phyloP scores from a whole-genome alignment of 2,888 invertebrate species.

The Ophioninae sp. region DNA sequence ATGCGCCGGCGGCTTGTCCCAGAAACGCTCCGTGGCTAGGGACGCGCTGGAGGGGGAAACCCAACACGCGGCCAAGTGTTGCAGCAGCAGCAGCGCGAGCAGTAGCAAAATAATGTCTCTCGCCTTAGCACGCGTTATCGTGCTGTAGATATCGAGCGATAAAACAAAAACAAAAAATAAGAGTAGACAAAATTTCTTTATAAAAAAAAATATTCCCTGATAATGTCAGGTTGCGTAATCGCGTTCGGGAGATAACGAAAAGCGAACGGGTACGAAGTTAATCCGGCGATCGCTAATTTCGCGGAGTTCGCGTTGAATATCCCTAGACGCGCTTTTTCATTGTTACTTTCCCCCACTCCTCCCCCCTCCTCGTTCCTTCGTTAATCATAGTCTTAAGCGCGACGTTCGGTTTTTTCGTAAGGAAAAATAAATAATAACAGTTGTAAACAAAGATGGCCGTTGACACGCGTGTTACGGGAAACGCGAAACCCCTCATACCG shows the following conservation, averaged over 20 bases:
- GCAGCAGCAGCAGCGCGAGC: slow-evolving; percentile 46
- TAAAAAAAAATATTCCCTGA: not conserved
- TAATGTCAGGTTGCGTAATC: not conserved
- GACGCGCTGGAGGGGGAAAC: not conserved
- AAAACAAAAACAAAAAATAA: not conserved
- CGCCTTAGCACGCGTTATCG: slow-evolving; percentile 47
- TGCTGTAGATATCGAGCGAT: not conserved
- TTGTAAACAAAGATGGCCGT: slow-evolving; percentile 77
- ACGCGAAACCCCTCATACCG: slow-evolving; percentile 79
- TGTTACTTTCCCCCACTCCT: not conserved
- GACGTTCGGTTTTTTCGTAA: not conserved
- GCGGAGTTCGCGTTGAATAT: not conserved
- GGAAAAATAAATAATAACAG: not conserved
- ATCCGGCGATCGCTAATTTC: not conserved
- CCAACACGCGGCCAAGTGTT: slow-evolving; percentile 46
- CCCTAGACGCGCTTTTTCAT: not conserved
- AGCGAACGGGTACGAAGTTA: not conserved
- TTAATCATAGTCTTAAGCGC: not conserved
- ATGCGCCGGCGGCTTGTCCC: slow-evolving; percentile 46
- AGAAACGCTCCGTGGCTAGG: slow-evolving; percentile 41
- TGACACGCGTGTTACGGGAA: slow-evolving; percentile 75
- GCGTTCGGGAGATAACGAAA: slow-evolving; percentile 6
- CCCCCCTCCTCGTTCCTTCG: not conserved
- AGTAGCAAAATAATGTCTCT: slow-evolving; percentile 68
- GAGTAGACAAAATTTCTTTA: no score